Conservation (phyloP, 2,888 invertebrate genomes). For the Drosophila meridiana region DNA sequence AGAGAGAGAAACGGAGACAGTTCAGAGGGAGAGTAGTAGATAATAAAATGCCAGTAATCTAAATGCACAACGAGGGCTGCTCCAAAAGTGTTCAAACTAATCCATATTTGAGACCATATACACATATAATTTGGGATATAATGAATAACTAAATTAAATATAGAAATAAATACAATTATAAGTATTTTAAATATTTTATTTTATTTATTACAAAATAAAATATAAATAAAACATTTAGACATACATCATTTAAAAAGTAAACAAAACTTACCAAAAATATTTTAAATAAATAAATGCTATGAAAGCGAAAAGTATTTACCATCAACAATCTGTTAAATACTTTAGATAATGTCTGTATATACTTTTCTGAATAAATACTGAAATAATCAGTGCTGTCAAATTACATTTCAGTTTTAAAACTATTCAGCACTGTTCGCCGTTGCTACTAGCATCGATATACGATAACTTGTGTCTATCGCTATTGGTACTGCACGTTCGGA, state of each 20-base stretch:
- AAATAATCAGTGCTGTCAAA: background rate
- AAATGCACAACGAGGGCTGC: conserved; percentile 32
- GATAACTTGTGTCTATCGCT: conserved; percentile 1
- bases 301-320: no score
- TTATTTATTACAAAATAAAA: no score
- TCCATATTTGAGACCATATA: background rate
- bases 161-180: background rate
- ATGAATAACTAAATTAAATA: background rate
- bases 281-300: no score
- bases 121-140: no score
- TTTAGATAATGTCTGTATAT: no score
- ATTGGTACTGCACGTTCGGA: background rate
- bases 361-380: background rate
- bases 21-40: background rate
- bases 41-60: conserved; percentile 32
- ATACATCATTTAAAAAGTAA: no score
- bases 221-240: no score
- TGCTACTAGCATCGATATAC: conserved; percentile 3
- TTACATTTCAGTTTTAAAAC: background rate
- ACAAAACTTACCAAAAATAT: no score
- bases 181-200: no score
- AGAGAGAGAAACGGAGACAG: conserved; percentile 3
- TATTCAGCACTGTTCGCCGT: background rate
- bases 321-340: no score
- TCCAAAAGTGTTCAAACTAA: background rate